Percentiles rank a stretch among this genome's conserved stretches.
Evolutionary conservation across 2,113 vertebrate species (phyloP).

Genomic region (Eulemur rufifrons): DNA sequence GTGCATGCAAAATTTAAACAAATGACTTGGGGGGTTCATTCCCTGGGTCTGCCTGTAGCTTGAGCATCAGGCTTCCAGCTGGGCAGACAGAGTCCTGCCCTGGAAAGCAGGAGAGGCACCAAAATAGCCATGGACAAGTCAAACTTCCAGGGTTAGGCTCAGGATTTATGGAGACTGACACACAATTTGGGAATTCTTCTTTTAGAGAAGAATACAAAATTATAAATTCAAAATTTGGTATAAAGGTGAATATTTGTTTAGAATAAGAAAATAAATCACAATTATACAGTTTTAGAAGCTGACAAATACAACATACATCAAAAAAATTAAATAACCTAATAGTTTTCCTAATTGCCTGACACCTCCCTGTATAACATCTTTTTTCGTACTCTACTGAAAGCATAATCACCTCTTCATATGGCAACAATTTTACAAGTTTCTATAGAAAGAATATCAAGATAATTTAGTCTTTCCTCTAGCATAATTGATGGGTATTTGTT

Average conservation of each 20-base stretch:
- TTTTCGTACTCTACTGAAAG: slow-evolving; percentile 33
- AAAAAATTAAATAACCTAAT: not conserved
- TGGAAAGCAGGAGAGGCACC: not conserved
- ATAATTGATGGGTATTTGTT: not conserved
- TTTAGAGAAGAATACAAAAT: slow-evolving; percentile 3
- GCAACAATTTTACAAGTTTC: not conserved
- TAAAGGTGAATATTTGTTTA: slow-evolving; percentile 33
- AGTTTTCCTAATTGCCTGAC: slow-evolving; percentile 19
- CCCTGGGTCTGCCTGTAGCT: not conserved
- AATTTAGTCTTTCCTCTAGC: not conserved
- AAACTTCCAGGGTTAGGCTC: not conserved
- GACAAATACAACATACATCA: not conserved
- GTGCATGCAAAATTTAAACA: not conserved
- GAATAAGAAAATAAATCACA: slow-evolving; percentile 30
- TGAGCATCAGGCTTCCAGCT: not conserved
- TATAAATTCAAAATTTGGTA: not conserved
- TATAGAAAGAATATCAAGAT: not conserved
- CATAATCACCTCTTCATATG: not conserved
- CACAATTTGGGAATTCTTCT: not conserved
- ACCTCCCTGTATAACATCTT: not conserved
- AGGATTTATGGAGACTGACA: not conserved
- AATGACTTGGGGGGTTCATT: not conserved
- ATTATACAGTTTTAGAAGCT: slow-evolving; percentile 15
- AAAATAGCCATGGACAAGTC: not conserved
- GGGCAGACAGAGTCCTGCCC: not conserved